These are phyloP conservation scores for Copidosoma floridanum DNA, from an alignment of 1,140 invertebrate species.

Conservation along the genomic window DNA sequence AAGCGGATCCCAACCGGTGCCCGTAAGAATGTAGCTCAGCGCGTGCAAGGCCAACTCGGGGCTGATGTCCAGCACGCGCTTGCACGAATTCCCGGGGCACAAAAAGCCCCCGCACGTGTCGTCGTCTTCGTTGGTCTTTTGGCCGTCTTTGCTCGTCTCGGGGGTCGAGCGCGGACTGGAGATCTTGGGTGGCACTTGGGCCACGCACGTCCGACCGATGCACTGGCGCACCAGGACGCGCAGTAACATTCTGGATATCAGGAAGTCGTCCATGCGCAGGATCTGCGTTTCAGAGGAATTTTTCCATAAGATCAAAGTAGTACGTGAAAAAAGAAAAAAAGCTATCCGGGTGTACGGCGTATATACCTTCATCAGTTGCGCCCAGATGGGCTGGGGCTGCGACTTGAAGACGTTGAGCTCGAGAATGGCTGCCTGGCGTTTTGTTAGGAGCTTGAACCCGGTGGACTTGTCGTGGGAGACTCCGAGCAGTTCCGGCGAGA, in stretches of 20 bases:
- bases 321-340: no score
- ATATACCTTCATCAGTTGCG: slow-evolving; percentile 67
- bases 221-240: slow-evolving; percentile 37
- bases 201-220: slow-evolving; percentile 25
- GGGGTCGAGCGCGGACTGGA: no score
- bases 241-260: slow-evolving; percentile 48
- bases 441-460: slow-evolving; percentile 42
- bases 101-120: slow-evolving; percentile 64
- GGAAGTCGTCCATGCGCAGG: slow-evolving; percentile 65
- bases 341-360: no score
- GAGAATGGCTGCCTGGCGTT: slow-evolving; percentile 62
- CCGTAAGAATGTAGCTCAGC: slow-evolving; percentile 54
- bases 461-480: neutral
- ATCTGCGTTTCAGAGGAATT: slow-evolving; percentile 43
- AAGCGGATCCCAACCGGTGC: slow-evolving; percentile 62
- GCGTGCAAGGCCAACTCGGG: slow-evolving; percentile 41
- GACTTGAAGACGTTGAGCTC: slow-evolving; percentile 69
- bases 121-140: neutral
- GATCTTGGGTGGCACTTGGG: no score
- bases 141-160: neutral
- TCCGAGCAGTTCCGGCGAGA: slow-evolving; percentile 62
- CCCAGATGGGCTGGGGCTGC: slow-evolving; percentile 76
- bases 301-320: no score
- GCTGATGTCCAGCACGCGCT: slow-evolving; percentile 36
- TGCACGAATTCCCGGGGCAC: slow-evolving; percentile 58